Percentiles rank a stretch among this genome's conserved stretches.
Evolutionary conservation across 2,888 invertebrate species (phyloP).

Genomic region (Psylliodes chrysocephalus): DNA sequence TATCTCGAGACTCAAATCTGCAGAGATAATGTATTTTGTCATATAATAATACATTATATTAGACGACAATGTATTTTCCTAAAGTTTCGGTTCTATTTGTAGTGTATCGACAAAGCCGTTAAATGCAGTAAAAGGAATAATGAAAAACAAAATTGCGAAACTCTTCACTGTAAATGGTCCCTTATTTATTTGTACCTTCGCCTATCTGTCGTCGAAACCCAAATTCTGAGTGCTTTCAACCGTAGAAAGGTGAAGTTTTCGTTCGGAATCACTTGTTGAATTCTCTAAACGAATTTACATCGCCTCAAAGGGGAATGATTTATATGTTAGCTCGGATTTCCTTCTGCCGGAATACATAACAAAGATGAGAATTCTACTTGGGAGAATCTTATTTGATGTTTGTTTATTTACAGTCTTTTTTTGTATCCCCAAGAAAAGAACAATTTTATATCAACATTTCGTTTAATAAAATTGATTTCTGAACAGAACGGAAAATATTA

Average conservation of each 20-base stretch:
- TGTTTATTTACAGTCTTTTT: slow-evolving; percentile 4
- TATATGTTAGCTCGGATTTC: slow-evolving; percentile 16
- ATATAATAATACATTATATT: too few species aligned
- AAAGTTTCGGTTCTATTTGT: too few species aligned
- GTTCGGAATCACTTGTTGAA: slow-evolving; percentile 19
- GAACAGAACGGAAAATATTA: neutral
- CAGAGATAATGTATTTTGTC: too few species aligned
- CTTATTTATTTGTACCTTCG: slow-evolving; percentile 6
- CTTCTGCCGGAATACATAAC: slow-evolving; percentile 5
- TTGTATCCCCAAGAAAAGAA: neutral
- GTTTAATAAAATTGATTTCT: neutral
- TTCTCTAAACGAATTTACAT: slow-evolving; percentile 21
- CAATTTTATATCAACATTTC: neutral
- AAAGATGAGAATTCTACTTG: slow-evolving; percentile 11
- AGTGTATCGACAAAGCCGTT: too few species aligned
- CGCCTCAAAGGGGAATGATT: slow-evolving; percentile 14
- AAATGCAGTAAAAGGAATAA: too few species aligned
- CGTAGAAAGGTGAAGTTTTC: slow-evolving; percentile 1
- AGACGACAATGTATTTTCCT: too few species aligned
- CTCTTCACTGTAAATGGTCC: neutral
- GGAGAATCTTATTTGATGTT: neutral
- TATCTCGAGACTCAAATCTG: too few species aligned
- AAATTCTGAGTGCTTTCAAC: slow-evolving; percentile 15
- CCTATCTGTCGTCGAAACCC: neutral
- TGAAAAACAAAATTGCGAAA: too few species aligned